These are phyloP conservation scores for Halcyon chelicuti DNA, from an alignment of 2,797 vertebrate species.

Conservation along the genomic window DNA sequence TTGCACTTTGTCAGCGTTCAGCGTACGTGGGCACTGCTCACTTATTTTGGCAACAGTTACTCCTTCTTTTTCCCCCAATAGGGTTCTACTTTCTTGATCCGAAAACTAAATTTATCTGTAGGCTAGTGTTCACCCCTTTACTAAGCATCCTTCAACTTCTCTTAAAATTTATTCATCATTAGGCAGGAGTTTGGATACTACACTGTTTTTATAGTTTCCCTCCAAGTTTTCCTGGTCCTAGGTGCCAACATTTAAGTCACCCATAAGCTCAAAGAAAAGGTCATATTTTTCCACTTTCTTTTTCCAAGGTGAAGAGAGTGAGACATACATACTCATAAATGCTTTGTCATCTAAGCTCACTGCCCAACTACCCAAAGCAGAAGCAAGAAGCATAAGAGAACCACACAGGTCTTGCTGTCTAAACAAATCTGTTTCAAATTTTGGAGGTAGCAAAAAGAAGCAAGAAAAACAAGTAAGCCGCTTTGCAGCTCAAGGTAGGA, in stretches of 20 bases:
- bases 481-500: background rate
- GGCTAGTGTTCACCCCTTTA: background rate
- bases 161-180: background rate
- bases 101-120: background rate
- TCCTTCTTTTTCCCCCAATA: background rate
- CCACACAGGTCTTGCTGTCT: fast-evolving
- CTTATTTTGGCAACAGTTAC: background rate
- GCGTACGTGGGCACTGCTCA: background rate
- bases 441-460: background rate
- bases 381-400: background rate
- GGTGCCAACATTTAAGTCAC: background rate
- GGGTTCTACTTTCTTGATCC: background rate
- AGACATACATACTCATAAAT: background rate
- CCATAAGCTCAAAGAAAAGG: background rate
- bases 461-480: background rate
- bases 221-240: background rate
- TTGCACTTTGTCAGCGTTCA: background rate
- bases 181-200: background rate
- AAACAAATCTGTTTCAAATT: background rate
- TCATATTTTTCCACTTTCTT: background rate
- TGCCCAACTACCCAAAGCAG: background rate
- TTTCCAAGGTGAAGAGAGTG: background rate
- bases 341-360: background rate
- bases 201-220: background rate
- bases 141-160: background rate